Conservation (phyloP, 2,888 invertebrate species). For the Dastarcus helophoroides region DNA sequence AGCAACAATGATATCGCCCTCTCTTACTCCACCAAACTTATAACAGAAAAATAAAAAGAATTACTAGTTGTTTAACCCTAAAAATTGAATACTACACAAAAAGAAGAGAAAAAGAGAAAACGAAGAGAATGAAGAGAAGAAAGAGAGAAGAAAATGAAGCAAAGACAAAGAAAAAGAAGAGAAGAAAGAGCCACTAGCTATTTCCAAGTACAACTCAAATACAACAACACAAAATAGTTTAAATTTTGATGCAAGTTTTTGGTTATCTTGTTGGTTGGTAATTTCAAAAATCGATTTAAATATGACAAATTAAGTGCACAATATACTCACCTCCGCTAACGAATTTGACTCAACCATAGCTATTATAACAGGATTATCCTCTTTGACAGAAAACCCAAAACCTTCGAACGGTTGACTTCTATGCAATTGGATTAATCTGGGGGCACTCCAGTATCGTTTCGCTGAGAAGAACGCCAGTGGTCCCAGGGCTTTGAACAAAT, state of each 20-base stretch:
- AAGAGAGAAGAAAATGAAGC: no score
- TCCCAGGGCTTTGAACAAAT: constrained; percentile 79
- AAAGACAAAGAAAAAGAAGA: no score
- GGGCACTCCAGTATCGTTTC: constrained; percentile 86
- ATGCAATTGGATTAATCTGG: constrained; percentile 71
- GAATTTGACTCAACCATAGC: constrained; percentile 85
- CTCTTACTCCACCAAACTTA: constrained; percentile 83
- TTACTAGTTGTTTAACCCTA: neutral
- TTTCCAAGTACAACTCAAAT: no score
- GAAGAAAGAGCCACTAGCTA: no score
- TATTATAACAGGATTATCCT: constrained; percentile 86
- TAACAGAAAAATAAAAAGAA: constrained; percentile 18
- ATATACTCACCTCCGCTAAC: constrained; percentile 71
- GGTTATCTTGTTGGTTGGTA: no score
- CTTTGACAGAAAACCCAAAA: constrained; percentile 87
- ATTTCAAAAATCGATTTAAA: no score
- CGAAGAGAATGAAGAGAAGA: no score
- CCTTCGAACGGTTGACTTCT: constrained; percentile 60
- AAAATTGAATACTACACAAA: no score
- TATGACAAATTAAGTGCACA: constrained; percentile 5
- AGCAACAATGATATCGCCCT: constrained; percentile 88
- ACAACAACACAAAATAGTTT: no score
- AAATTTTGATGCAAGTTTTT: no score
- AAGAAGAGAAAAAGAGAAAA: no score
- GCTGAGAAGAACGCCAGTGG: constrained; percentile 92